These are phyloP conservation scores for Manis javanica DNA, from an alignment of 2,797 vertebrate species.

Conservation along the genomic window DNA sequence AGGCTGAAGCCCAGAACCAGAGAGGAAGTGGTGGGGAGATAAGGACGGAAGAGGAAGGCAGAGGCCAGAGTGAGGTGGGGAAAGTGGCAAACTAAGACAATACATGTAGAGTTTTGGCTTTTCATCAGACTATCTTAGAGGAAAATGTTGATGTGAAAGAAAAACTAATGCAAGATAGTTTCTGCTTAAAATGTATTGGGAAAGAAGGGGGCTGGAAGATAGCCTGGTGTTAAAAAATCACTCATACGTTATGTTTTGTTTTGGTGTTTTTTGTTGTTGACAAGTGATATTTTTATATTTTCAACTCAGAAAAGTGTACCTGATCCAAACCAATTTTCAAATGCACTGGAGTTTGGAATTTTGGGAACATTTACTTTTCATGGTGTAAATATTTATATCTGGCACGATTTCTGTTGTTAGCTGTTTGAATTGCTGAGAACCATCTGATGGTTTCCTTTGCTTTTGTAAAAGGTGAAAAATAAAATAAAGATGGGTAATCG, in stretches of 20 bases:
- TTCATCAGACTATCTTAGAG: not conserved
- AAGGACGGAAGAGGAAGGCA: not conserved
- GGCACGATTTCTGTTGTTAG: conserved; percentile 56
- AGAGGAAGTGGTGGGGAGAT: not conserved
- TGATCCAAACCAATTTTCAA: conserved; percentile 77
- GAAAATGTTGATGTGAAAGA: not conserved
- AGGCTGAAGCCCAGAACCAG: not conserved
- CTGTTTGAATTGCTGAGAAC: conserved; percentile 52
- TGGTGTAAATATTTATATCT: conserved; percentile 75
- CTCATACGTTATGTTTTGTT: not conserved
- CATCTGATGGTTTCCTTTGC: conserved; percentile 47
- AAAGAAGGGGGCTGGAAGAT: not conserved
- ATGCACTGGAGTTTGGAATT: conserved; percentile 67
- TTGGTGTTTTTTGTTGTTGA: not conserved
- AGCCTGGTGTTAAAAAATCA: conserved; percentile 31
- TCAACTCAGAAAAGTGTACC: conserved; percentile 1
- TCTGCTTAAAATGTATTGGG: not conserved
- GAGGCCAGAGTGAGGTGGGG: not conserved
- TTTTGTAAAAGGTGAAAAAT: conserved; percentile 62
- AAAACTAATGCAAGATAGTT: not conserved
- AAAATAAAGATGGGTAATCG: not conserved
- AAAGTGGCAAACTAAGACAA: not conserved
- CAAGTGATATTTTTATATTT: not conserved
- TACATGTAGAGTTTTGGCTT: not conserved
- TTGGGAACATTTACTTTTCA: conserved; percentile 70